These are phyloP conservation scores for Euclidia mi DNA, from an alignment of 2,888 invertebrate genomes.

Conservation along the genomic window DNA sequence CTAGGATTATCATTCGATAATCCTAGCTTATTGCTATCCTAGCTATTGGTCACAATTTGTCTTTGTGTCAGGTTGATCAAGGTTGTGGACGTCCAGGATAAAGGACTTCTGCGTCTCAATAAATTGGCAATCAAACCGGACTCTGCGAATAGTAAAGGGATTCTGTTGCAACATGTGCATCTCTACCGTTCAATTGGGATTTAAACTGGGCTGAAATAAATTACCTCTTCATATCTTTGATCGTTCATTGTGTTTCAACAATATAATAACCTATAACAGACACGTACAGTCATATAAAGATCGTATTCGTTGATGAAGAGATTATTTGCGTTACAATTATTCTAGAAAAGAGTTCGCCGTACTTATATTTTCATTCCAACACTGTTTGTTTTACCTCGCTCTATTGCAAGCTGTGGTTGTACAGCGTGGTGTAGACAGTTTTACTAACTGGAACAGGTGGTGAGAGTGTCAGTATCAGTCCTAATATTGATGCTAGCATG, in stretches of 20 bases:
- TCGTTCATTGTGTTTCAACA: slow-evolving; percentile 15
- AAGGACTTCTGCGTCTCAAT: slow-evolving; percentile 55
- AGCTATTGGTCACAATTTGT: slow-evolving; percentile 67
- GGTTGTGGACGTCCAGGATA: slow-evolving; percentile 57
- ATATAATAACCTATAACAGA: slow-evolving; percentile 30
- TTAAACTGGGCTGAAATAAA: slow-evolving; percentile 38
- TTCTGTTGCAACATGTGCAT: slow-evolving; percentile 26
- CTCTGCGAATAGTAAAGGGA: slow-evolving; percentile 41
- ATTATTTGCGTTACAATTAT: slow-evolving; percentile 26
- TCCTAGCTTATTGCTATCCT: too few relatives aligned
- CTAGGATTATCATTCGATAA: slow-evolving; percentile 65
- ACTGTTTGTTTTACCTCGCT: slow-evolving; percentile 19
- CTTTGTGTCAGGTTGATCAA: slow-evolving; percentile 62
- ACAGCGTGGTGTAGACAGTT: slow-evolving; percentile 1
- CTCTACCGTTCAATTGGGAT: slow-evolving; percentile 19
- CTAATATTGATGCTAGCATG: slow-evolving; percentile 7
- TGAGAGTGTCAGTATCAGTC: background rate
- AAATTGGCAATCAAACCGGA: slow-evolving; percentile 62
- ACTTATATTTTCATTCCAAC: slow-evolving; percentile 7
- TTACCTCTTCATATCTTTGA: slow-evolving; percentile 33
- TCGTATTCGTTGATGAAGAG: slow-evolving; percentile 16
- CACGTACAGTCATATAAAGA: background rate
- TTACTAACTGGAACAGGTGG: slow-evolving; percentile 1
- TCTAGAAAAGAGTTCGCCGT: slow-evolving; percentile 10
- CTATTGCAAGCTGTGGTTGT: slow-evolving; percentile 11